Conservation (phyloP, 2,888 invertebrate genomes). For the Drosophila quinaria region DNA sequence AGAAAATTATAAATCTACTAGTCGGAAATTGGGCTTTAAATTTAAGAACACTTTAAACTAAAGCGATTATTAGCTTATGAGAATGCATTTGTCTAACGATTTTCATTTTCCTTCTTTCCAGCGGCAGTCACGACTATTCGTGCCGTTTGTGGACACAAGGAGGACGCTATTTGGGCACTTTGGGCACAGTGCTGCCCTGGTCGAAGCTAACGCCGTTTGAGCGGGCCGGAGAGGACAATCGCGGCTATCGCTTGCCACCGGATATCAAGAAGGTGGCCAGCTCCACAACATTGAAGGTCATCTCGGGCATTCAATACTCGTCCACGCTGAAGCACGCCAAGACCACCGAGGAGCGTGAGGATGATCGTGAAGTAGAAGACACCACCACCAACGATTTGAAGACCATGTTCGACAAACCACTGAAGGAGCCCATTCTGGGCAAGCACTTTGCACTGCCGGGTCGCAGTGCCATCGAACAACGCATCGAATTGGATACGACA, state of each 20-base stretch:
- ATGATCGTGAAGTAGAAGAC: slow-evolving; percentile 49
- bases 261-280: slow-evolving; percentile 91
- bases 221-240: slow-evolving; percentile 84
- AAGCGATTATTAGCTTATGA: not conserved
- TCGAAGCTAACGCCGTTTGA: slow-evolving; percentile 86
- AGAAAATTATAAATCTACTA: no score
- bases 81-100: not conserved
- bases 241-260: slow-evolving; percentile 88
- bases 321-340: slow-evolving; percentile 30
- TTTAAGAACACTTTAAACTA: not conserved
- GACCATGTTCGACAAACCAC: slow-evolving; percentile 86
- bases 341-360: slow-evolving; percentile 47
- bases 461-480: slow-evolving; percentile 83
- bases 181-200: slow-evolving; percentile 91
- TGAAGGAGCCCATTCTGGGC: slow-evolving; percentile 88
- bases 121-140: slow-evolving; percentile 90
- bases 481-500: slow-evolving; percentile 88
- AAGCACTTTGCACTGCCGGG: slow-evolving; percentile 87
- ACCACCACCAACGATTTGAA: slow-evolving; percentile 42
- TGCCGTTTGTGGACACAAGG: slow-evolving; percentile 91
- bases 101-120: slow-evolving; percentile 63
- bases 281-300: slow-evolving; percentile 91
- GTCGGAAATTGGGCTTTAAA: not conserved
- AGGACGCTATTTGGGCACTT: slow-evolving; percentile 90
- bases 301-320: slow-evolving; percentile 56